A percentile compares a stretch with the other conserved stretches of the same genome.
phyloP scores from a whole-genome alignment of 2,797 vertebrate species.

The Brachyalestes nurse region DNA sequence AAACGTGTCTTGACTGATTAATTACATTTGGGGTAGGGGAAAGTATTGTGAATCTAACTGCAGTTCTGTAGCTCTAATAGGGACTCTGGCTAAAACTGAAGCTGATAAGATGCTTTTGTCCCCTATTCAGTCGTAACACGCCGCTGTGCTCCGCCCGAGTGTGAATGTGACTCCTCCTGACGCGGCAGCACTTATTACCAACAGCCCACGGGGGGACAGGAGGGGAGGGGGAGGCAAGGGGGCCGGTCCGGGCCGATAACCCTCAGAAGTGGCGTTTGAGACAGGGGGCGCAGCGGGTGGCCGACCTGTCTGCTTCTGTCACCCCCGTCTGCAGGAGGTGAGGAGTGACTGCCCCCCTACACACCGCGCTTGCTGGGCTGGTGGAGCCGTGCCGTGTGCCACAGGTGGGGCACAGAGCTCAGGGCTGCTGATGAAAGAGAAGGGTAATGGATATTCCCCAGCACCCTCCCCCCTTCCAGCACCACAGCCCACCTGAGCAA shows the following conservation, averaged over 20 bases:
- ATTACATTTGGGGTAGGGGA: too few relatives aligned
- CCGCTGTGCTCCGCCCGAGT: constrained; percentile 13
- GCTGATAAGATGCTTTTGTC: constrained; percentile 19
- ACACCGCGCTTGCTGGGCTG: constrained; percentile 39
- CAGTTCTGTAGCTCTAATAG: not conserved
- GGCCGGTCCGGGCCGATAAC: constrained; percentile 48
- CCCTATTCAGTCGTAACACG: not conserved
- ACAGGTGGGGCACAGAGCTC: constrained; percentile 64
- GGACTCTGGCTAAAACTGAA: not conserved
- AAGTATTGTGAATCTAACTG: too few relatives aligned
- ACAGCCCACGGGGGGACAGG: constrained; percentile 10
- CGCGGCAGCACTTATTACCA: constrained; percentile 23
- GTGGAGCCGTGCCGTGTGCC: constrained; percentile 53
- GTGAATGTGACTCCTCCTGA: constrained; percentile 53
- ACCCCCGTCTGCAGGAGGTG: constrained; percentile 45
- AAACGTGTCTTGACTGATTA: too few relatives aligned
- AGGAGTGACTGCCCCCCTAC: constrained; percentile 52
- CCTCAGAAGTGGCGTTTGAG: constrained; percentile 57
- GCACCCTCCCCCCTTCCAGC: constrained; percentile 36
- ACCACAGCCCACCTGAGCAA: constrained; percentile 65
- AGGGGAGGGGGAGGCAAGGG: constrained; percentile 3
- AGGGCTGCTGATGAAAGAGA: constrained; percentile 69
- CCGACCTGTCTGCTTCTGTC: constrained; percentile 66
- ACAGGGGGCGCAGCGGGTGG: constrained; percentile 59
- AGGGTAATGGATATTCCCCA: constrained; percentile 70